phyloP scores from a whole-genome alignment of 2,113 vertebrate genomes.

The Onychorhynchus coronatus region DNA sequence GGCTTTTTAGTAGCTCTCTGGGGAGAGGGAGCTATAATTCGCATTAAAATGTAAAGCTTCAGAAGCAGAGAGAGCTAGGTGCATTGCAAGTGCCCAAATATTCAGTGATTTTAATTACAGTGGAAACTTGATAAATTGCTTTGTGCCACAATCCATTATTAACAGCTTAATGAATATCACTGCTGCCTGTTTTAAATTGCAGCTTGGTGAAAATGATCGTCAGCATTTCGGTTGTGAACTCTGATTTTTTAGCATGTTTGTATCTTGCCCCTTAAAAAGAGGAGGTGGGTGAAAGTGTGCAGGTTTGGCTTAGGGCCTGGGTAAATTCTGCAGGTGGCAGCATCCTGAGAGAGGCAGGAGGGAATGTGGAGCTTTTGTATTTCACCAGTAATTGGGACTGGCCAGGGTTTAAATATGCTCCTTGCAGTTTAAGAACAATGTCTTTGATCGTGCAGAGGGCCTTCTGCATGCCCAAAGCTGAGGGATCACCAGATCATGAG shows the following conservation, averaged over 20 bases:
- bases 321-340: neutral
- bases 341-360: neutral
- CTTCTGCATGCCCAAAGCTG: neutral
- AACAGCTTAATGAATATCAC: conserved; percentile 64
- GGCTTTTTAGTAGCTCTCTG: conserved; percentile 54
- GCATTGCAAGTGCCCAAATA: conserved; percentile 55
- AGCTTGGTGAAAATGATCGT: neutral
- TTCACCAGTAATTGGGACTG: neutral
- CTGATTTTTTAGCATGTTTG: neutral
- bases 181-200: conserved; percentile 20
- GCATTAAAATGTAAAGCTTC: conserved; percentile 59
- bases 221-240: neutral
- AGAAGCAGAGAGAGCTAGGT: conserved; percentile 55
- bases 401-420: neutral
- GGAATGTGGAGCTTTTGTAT: neutral
- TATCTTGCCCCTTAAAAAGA: neutral
- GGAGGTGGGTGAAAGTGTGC: neutral
- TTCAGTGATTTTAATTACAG: conserved; percentile 67
- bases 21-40: conserved; percentile 44
- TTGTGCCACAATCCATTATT: conserved; percentile 59
- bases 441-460: neutral
- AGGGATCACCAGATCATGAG: neutral
- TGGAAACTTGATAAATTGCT: conserved; percentile 68
- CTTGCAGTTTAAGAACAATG: neutral
- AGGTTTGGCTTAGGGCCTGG: neutral